A percentile compares a stretch with the other conserved stretches of the same genome.
These are phyloP conservation scores for Teleogryllus occipitalis DNA, from an alignment of 1,140 invertebrate genomes.

Conservation along the genomic window DNA sequence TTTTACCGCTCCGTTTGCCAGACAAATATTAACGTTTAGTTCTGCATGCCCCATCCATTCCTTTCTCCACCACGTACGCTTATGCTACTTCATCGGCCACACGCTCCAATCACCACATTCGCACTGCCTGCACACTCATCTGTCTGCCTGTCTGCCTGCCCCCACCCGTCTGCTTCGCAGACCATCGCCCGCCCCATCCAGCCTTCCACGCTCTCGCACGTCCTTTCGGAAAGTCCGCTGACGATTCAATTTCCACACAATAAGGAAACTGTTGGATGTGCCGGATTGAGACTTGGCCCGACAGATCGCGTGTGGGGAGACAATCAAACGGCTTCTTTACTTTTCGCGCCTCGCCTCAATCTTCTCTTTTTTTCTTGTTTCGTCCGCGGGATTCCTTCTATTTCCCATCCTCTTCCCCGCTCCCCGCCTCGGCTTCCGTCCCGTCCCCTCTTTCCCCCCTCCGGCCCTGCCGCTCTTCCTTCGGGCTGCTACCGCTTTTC, in stretches of 20 bases:
- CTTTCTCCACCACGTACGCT: too few species aligned
- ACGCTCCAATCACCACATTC: too few species aligned
- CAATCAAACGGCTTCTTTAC: slow-evolving; percentile 1
- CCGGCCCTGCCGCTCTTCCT: not conserved
- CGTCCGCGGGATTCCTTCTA: not conserved
- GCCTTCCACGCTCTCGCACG: not conserved
- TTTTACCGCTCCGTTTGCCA: too few species aligned
- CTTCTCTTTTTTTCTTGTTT: not conserved
- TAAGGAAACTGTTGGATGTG: not conserved
- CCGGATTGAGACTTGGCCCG: not conserved
- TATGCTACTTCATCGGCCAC: too few species aligned
- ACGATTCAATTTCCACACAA: not conserved
- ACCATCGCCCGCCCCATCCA: too few species aligned
- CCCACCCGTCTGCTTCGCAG: not conserved
- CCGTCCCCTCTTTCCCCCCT: not conserved
- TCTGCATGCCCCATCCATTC: too few species aligned
- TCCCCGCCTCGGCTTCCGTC: not conserved
- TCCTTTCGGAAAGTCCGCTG: not conserved
- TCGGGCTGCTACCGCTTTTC: not conserved
- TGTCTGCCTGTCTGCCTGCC: too few species aligned
- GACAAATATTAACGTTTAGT: too few species aligned
- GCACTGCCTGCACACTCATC: too few species aligned
- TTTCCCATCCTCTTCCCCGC: not conserved
- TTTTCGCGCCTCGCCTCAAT: not conserved
- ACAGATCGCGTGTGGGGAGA: not conserved